Percentiles rank a stretch among this genome's conserved stretches.
Evolutionary conservation across 1,140 invertebrate species (phyloP).

Genomic region (Tribolium madens): DNA sequence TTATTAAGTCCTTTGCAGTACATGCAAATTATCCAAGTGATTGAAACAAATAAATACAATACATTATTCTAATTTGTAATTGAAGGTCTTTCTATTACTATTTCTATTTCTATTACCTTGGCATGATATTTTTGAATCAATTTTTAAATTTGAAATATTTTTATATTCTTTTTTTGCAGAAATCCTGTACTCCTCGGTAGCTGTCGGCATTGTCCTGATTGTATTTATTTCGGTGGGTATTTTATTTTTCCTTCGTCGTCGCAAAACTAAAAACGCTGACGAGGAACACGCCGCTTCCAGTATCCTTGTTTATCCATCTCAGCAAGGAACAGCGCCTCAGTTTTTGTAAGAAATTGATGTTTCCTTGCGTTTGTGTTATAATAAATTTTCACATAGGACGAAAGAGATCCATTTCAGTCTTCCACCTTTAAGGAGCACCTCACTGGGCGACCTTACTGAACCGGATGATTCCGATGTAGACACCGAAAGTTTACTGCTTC

Average conservation of each 20-base stretch:
- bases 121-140: too few species aligned
- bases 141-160: too few species aligned
- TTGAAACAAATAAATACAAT: too few species aligned
- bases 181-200: slow-evolving; percentile 55
- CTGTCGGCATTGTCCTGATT: slow-evolving; percentile 54
- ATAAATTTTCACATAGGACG: slow-evolving; percentile 66
- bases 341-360: slow-evolving; percentile 59
- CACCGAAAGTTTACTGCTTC: slow-evolving; percentile 68
- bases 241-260: slow-evolving; percentile 49
- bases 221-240: slow-evolving; percentile 48
- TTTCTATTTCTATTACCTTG: too few species aligned
- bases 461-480: slow-evolving; percentile 68
- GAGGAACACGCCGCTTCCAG: slow-evolving; percentile 56
- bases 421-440: slow-evolving; percentile 72
- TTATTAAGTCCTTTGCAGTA: too few species aligned
- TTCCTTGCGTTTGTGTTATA: neutral
- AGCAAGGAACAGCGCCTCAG: slow-evolving; percentile 60
- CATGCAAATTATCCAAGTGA: too few species aligned
- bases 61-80: too few species aligned
- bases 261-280: slow-evolving; percentile 54
- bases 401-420: slow-evolving; percentile 76
- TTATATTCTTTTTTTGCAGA: slow-evolving; percentile 55
- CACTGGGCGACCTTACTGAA: slow-evolving; percentile 70
- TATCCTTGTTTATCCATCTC: slow-evolving; percentile 62
- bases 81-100: too few species aligned